Percentiles rank a stretch among this genome's conserved stretches.
phyloP scores from a whole-genome alignment of 2,113 vertebrate species.

The Corythoichthys intestinalis region DNA sequence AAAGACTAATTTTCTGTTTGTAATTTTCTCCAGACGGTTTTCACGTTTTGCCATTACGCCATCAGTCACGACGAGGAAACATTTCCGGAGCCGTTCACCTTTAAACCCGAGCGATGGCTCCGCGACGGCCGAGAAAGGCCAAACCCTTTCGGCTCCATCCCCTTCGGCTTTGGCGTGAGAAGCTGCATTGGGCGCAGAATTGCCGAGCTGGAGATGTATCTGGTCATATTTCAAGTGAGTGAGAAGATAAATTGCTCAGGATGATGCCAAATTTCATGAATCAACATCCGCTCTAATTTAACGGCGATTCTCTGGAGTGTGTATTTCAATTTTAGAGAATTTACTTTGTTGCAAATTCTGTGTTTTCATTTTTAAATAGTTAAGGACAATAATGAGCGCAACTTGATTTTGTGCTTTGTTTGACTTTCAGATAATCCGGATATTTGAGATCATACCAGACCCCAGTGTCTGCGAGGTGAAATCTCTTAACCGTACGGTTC shows the following conservation, averaged over 20 bases:
- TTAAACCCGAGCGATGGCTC: constrained; percentile 74
- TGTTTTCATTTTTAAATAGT: background rate
- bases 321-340: too few species aligned
- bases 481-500: constrained; percentile 55
- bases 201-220: constrained; percentile 77
- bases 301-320: too few species aligned
- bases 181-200: constrained; percentile 73
- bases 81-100: constrained; percentile 64
- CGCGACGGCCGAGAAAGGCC: constrained; percentile 54
- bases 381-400: background rate
- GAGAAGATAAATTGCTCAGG: too few species aligned
- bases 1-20: too few species aligned
- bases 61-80: constrained; percentile 67
- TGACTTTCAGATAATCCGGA: constrained; percentile 60
- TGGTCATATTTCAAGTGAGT: constrained; percentile 66
- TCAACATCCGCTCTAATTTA: too few species aligned
- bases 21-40: constrained; percentile 61
- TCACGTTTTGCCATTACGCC: constrained; percentile 69
- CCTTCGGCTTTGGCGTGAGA: constrained; percentile 76
- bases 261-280: too few species aligned
- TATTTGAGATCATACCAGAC: constrained; percentile 69
- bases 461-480: constrained; percentile 57
- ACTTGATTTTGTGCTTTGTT: constrained; percentile 1
- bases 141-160: constrained; percentile 70
- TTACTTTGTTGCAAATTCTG: too few species aligned